These are phyloP conservation scores for Henricia sp. DNA, from an alignment of 53 echinoderm and acorn worm genomes.

Conservation along the genomic window DNA sequence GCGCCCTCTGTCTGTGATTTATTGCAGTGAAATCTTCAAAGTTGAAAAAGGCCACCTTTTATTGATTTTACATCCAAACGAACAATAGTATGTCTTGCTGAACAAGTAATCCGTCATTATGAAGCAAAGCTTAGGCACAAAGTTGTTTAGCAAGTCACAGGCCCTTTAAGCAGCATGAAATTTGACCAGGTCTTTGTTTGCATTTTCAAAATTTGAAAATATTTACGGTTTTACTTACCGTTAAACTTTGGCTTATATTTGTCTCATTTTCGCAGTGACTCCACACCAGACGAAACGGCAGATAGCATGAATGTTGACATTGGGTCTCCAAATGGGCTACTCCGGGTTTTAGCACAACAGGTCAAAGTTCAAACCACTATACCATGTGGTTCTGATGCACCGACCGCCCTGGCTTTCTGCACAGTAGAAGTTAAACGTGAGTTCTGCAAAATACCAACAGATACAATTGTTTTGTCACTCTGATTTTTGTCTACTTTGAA, in stretches of 20 bases:
- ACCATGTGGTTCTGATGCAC: constrained; percentile 46
- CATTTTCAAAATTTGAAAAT: no score
- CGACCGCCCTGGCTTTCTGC: constrained; percentile 46
- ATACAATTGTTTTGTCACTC: neutral
- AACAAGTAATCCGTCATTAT: no score
- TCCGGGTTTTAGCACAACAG: constrained; percentile 2
- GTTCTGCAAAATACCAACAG: neutral
- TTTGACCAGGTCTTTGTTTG: neutral
- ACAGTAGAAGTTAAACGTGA: constrained; percentile 31
- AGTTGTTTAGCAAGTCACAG: no score
- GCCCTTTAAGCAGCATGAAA: no score
- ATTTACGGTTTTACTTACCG: no score
- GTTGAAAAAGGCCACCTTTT: no score
- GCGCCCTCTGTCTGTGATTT: no score
- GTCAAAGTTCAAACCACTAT: constrained; percentile 46
- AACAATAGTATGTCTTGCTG: no score
- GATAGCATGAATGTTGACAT: neutral
- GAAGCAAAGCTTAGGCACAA: no score
- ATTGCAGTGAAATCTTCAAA: no score
- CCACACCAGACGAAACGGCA: constrained; percentile 27
- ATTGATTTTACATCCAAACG: no score
- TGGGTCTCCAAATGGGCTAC: constrained; percentile 33
- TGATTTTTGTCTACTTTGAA: neutral
- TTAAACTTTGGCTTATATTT: neutral
- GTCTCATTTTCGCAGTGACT: constrained; percentile 50